A percentile compares a stretch with the other conserved stretches of the same genome.
phyloP scores from a whole-genome alignment of 2,888 invertebrate species.

The Crocallis elinguaria region DNA sequence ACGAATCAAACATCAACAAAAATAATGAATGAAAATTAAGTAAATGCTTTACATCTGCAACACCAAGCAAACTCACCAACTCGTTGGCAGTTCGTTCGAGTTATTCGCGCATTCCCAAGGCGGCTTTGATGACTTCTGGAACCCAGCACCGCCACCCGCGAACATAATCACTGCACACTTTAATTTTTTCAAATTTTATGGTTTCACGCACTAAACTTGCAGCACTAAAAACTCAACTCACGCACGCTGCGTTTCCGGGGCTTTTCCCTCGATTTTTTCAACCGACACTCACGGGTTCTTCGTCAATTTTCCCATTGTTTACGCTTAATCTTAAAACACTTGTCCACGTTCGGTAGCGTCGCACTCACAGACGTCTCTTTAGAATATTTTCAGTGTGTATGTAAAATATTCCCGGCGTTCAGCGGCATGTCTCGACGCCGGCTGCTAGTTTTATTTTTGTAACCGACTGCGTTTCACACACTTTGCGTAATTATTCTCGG shows the following conservation, averaged over 20 bases:
- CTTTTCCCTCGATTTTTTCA: not conserved
- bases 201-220: not conserved
- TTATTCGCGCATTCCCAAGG: slow-evolving; percentile 67
- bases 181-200: slow-evolving; percentile 19
- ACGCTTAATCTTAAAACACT: slow-evolving; percentile 20
- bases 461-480: slow-evolving; percentile 46
- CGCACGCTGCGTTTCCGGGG: not conserved
- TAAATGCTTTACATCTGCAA: too few species aligned
- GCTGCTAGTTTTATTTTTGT: slow-evolving; percentile 56
- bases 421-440: slow-evolving; percentile 43
- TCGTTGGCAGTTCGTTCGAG: slow-evolving; percentile 58
- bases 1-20: too few species aligned
- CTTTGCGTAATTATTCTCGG: slow-evolving; percentile 49
- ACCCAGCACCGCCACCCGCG: slow-evolving; percentile 75
- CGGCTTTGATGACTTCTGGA: slow-evolving; percentile 75
- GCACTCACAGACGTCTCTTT: slow-evolving; percentile 43
- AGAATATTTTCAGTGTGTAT: slow-evolving; percentile 49
- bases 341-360: slow-evolving; percentile 12
- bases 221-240: not conserved
- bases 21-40: too few species aligned
- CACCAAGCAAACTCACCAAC: slow-evolving; percentile 57
- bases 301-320: slow-evolving; percentile 28
- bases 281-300: not conserved
- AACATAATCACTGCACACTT: slow-evolving; percentile 59
- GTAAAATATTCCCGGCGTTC: slow-evolving; percentile 49